phyloP scores from a whole-genome alignment of 2,888 invertebrate species.

The Lumbricus terrestris region DNA sequence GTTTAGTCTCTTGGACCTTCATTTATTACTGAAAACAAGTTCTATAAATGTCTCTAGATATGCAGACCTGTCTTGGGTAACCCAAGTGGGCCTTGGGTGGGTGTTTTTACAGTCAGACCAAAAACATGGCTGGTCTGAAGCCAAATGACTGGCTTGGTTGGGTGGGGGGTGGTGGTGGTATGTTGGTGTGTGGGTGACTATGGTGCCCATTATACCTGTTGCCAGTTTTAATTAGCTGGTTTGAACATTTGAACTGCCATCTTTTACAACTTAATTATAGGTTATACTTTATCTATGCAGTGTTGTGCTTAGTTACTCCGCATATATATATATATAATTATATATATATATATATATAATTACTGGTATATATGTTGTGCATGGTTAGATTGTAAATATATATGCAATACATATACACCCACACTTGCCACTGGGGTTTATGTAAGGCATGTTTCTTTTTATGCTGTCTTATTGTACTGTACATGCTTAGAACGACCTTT shows the following conservation, averaged over 20 bases:
- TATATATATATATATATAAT: too few relatives aligned
- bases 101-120: neutral
- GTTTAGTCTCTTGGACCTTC: neutral
- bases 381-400: too few relatives aligned
- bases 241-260: neutral
- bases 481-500: too few relatives aligned
- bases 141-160: neutral
- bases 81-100: neutral
- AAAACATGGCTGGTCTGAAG: neutral
- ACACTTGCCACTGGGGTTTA: too few relatives aligned
- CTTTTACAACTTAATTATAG: neutral
- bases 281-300: too few relatives aligned
- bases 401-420: too few relatives aligned
- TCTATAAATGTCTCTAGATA: neutral
- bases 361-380: too few relatives aligned
- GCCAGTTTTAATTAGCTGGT: neutral
- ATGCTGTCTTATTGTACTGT: too few relatives aligned
- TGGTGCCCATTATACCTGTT: neutral
- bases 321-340: too few relatives aligned
- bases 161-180: too few relatives aligned
- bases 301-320: too few relatives aligned
- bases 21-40: neutral
- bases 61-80: neutral
- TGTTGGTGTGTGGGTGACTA: neutral
- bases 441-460: too few relatives aligned